Conservation (phyloP, 2,888 invertebrate species). For the Cantharis rustica region DNA sequence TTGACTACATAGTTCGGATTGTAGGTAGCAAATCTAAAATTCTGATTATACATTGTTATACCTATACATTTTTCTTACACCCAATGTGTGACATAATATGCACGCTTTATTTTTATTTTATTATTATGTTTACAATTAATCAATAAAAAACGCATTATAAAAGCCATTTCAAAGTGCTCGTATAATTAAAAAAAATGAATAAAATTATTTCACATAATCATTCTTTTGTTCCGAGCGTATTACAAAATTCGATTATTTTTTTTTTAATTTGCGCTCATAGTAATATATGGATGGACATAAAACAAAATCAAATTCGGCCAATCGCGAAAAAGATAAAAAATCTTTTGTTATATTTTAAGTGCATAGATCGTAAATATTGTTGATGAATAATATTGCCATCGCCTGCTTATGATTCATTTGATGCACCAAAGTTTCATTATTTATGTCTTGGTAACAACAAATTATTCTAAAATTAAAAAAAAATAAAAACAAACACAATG, state of each 20-base stretch:
- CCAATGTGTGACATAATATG: not conserved
- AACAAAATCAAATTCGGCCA: too few relatives aligned
- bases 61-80: not conserved
- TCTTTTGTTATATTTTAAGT: too few relatives aligned
- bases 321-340: too few relatives aligned
- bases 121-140: not conserved
- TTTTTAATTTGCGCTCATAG: not conserved
- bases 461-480: not conserved
- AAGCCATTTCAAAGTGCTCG: not conserved
- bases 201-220: not conserved
- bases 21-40: slow-evolving; percentile 1
- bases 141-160: not conserved
- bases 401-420: too few relatives aligned
- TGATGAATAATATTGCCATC: too few relatives aligned
- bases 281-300: too few relatives aligned
- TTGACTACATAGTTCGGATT: slow-evolving; percentile 13
- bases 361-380: too few relatives aligned
- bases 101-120: not conserved
- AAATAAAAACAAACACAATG: too few relatives aligned
- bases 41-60: not conserved
- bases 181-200: not conserved
- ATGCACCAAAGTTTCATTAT: too few relatives aligned
- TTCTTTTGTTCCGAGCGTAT: not conserved
- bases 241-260: not conserved
- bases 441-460: not conserved